Base-by-base conservation (phyloP, 64 coral and sea anemone species). In the Actinia tenebrosa region DNA sequence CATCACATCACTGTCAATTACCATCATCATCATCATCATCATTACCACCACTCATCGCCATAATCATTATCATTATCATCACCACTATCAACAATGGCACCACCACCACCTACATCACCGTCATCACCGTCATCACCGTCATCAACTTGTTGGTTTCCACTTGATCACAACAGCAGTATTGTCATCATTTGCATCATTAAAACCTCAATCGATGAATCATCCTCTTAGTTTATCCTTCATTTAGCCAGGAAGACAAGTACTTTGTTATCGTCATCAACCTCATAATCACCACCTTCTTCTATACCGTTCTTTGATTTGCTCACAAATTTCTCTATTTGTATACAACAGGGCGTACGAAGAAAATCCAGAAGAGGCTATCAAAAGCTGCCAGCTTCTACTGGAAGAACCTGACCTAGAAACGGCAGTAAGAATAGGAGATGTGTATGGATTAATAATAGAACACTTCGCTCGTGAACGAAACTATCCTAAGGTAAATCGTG, bases 341-440 rank as follows among this genome's bases (percentile, higher is more conserved):
- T 75, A 9, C 18, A 20, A 81, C 79, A 99, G 97, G 78, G 87
- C 91, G 0, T 99, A 99, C 79, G 97, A 99, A 45, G 93, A 99
- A 44, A 84, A 93, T 19, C 85, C 90, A 60, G 93, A 95, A 3
- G 97, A 99, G 60, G 80, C 97, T 7, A 91, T 99, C 22, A 99
- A 92, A 82, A 88, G 64, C 72, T 99, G 90, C 46, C 93, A 99
- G 61, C 78, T 99, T 85, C 78, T 99, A 11, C 75, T 99, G 18
- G 97, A 99, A 42, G 97, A 99, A 16, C 81, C 97, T 16, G 97
- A 99, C 64, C 78, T 99, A 14, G 97, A 99, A 55, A 95, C 97
- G 68, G 97, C 97, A 59, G 93, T 99, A 10, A 89, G 97, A 45
- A 89, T 99, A 19, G 97, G 97, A 60, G 97, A 99, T 92, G 89